Percentiles rank a stretch among this genome's conserved stretches.
Evolutionary conservation across 2,797 vertebrate species (phyloP).

Genomic region (Prunella strophiata): DNA sequence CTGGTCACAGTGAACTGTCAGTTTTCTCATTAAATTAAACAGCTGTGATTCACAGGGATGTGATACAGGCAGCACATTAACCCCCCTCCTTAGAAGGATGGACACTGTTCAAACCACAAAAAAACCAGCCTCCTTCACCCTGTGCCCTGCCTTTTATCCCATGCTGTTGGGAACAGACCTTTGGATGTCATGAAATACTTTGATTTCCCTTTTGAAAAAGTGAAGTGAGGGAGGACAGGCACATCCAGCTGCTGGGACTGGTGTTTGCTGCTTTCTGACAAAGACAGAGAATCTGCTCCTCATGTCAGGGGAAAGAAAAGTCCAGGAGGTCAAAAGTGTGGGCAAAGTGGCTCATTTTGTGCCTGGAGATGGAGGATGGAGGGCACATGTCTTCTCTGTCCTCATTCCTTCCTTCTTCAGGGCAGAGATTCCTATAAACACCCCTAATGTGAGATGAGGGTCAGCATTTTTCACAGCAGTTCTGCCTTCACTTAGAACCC

Average conservation of each 20-base stretch:
- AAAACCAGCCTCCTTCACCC: background rate
- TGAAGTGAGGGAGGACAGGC: fast-evolving
- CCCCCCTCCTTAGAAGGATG: background rate
- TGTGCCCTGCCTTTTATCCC: background rate
- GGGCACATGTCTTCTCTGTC: fast-evolving
- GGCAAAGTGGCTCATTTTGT: background rate
- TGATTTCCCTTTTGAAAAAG: background rate
- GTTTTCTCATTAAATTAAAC: background rate
- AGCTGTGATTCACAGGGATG: background rate
- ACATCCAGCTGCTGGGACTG: background rate
- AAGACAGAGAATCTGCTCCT: background rate
- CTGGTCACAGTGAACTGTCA: background rate
- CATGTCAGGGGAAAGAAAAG: fast-evolving
- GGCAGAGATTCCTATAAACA: background rate
- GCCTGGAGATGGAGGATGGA: background rate
- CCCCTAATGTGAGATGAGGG: background rate
- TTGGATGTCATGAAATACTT: background rate
- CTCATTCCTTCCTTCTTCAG: background rate
- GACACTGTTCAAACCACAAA: background rate
- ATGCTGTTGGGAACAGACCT: background rate
- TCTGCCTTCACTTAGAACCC: background rate
- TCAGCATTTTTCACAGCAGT: background rate
- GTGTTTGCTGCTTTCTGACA: background rate
- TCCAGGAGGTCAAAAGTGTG: background rate
- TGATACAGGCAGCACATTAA: background rate